Evolutionary conservation across 2,888 invertebrate genomes (phyloP), one percentile per base, ranked within the genome.

Genomic region (Belgica antarctica): DNA sequence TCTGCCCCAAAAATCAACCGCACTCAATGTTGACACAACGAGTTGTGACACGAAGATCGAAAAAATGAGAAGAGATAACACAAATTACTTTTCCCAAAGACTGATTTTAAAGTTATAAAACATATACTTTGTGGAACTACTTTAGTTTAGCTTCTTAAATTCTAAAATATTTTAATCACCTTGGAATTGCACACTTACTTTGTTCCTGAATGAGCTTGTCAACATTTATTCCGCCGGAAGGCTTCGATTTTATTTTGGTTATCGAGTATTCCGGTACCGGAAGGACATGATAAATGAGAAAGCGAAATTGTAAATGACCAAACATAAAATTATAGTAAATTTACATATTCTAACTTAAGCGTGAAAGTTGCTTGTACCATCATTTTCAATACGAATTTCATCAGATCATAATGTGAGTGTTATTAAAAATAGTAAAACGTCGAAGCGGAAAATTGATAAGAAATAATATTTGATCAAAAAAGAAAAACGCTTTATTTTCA

Each of bases 251-350:
- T n/a, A n/a, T n/a, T n/a, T n/a, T n/a, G n/a, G n/a, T n/a, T n/a
- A n/a, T n/a, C n/a, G n/a, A n/a, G n/a, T n/a, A n/a, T n/a, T n/a
- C n/a, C n/a, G n/a, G n/a, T n/a, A n/a, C n/a, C n/a, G 17, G 34
- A 15, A 68, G 57, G 68, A 57, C 68, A 68, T 68, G 68, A 68
- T 68, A 68, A 68, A 52, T 34, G 25, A 57, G 22, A 68, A 22
- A 24, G 34, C 59, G 59, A 59, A 59, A 59, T 22, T n/a, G n/a
- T n/a, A n/a, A 52, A 12, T 52, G 52, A 52, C 52, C 52, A 59
- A 59, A 59, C 25, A 59, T n/a, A n/a, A 59, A 59, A 59, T 27
- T 46, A 65, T n/a, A 36, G 47, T 47, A 25, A 15, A 52, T 52
- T 41, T 63, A 19, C 46, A 46, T 25, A 17, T 27, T 46, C 15